Percentiles rank a stretch among this genome's conserved stretches.
Evolutionary conservation across 2,113 vertebrate species (phyloP).

Genomic region (Alouatta palliata): DNA sequence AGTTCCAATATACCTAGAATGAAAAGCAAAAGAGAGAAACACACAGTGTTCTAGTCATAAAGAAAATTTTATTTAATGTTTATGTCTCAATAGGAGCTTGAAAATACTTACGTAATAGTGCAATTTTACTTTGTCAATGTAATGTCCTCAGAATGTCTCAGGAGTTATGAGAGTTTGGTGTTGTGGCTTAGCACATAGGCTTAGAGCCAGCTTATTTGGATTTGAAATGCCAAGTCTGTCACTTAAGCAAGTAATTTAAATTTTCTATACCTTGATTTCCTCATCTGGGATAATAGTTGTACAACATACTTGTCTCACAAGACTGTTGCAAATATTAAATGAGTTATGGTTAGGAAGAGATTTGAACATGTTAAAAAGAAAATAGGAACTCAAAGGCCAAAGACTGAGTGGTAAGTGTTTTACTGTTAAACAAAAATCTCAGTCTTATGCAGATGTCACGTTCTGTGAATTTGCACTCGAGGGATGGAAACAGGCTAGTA

Average conservation of each 20-base stretch:
- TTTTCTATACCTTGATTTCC: not conserved
- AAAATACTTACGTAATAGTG: not conserved
- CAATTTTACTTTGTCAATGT: not conserved
- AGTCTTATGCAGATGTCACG: not conserved
- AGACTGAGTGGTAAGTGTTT: not conserved
- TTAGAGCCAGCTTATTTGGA: not conserved
- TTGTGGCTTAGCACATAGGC: not conserved
- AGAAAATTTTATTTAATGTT: not conserved
- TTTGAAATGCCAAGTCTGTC: not conserved
- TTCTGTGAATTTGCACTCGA: not conserved
- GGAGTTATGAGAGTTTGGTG: not conserved
- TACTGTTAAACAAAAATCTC: not conserved
- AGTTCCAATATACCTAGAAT: not conserved
- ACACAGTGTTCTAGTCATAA: not conserved
- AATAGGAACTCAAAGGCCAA: not conserved
- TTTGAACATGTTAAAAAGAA: constrained; percentile 13
- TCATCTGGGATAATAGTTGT: not conserved
- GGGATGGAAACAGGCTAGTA: not conserved
- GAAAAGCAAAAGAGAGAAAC: not conserved
- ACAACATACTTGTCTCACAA: not conserved
- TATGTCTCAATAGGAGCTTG: not conserved
- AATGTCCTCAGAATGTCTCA: not conserved
- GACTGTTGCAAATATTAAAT: not conserved
- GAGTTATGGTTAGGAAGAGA: not conserved
- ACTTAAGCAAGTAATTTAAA: not conserved